These are phyloP conservation scores for Heterochromis multidens DNA, from an alignment of 2,113 vertebrate species.

Conservation along the genomic window DNA sequence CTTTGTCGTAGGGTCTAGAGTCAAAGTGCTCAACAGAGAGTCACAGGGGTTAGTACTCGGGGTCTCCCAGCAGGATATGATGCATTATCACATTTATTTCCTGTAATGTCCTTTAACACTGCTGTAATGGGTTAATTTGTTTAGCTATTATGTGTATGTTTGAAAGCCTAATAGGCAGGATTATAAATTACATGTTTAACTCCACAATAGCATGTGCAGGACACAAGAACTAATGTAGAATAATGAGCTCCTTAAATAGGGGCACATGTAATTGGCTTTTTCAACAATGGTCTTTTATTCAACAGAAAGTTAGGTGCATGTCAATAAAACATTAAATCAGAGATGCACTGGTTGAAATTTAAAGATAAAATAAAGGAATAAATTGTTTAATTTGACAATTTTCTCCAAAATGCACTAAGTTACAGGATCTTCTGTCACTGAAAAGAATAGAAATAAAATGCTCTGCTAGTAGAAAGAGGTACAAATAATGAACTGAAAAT, in stretches of 20 bases:
- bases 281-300: background rate
- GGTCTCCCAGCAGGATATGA: slow-evolving; percentile 51
- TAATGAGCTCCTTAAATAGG: slow-evolving; percentile 5
- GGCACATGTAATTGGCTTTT: background rate
- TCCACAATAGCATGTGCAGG: slow-evolving; percentile 5
- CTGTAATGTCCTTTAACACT: slow-evolving; percentile 19
- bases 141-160: slow-evolving; percentile 26
- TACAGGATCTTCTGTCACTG: background rate
- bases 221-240: background rate
- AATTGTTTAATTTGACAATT: background rate
- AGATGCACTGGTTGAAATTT: too few relatives aligned
- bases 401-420: background rate
- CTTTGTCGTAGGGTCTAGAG: slow-evolving; percentile 48
- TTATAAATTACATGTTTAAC: slow-evolving; percentile 26
- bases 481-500: too few relatives aligned
- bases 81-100: slow-evolving; percentile 45
- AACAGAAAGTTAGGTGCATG: background rate
- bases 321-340: background rate
- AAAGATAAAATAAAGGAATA: too few relatives aligned
- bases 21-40: slow-evolving; percentile 35
- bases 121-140: slow-evolving; percentile 53
- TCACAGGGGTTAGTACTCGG: slow-evolving; percentile 28
- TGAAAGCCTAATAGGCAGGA: slow-evolving; percentile 47
- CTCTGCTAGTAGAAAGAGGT: too few relatives aligned
- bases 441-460: background rate